These are phyloP conservation scores for Athalia cordata DNA, from an alignment of 2,888 invertebrate genomes.

Conservation along the genomic window DNA sequence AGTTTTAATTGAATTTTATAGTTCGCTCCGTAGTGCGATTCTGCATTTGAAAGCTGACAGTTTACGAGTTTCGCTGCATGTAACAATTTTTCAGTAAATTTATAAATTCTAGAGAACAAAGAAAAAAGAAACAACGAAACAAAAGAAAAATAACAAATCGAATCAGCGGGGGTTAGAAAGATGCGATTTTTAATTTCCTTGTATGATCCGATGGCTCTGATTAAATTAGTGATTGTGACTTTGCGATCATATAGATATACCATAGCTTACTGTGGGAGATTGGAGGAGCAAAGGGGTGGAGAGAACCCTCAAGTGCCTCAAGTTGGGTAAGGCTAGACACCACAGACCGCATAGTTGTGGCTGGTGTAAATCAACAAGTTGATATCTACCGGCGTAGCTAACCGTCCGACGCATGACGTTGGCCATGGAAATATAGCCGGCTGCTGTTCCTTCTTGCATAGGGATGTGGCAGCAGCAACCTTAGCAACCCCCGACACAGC, in stretches of 20 bases:
- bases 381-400: slow-evolving; percentile 63
- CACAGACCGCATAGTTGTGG: slow-evolving; percentile 61
- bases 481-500: slow-evolving; percentile 30
- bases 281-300: not conserved
- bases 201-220: too few relatives aligned
- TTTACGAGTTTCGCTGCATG: too few relatives aligned
- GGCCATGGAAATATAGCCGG: slow-evolving; percentile 31
- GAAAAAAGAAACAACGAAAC: too few relatives aligned
- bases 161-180: too few relatives aligned
- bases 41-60: too few relatives aligned
- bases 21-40: too few relatives aligned
- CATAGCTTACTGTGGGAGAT: slow-evolving; percentile 3
- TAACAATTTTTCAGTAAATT: too few relatives aligned
- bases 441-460: slow-evolving; percentile 1
- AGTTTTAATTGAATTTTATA: too few relatives aligned
- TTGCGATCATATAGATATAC: too few relatives aligned
- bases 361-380: slow-evolving; percentile 71
- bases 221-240: not conserved
- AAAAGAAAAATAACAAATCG: too few relatives aligned
- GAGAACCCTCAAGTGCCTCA: slow-evolving; percentile 23
- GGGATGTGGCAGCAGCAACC: not conserved
- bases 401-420: slow-evolving; percentile 49
- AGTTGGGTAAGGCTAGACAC: slow-evolving; percentile 43
- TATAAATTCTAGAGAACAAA: too few relatives aligned
- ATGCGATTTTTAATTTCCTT: too few relatives aligned